Base-by-base conservation (phyloP, 2,113 vertebrate species). In the Bubo blakistoni region DNA sequence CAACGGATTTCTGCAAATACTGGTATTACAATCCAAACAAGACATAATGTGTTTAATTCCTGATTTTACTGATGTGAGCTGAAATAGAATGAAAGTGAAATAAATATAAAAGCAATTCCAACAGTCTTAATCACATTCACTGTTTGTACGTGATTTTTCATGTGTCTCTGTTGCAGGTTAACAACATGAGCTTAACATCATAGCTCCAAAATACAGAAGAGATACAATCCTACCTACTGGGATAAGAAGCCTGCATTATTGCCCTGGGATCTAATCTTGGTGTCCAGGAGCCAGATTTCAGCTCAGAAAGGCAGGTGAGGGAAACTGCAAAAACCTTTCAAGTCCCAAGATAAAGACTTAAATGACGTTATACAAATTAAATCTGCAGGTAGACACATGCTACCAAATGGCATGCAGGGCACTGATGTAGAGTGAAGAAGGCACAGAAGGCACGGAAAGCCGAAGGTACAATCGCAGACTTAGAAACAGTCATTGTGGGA, bases 391-490 rank as follows among this genome's bases (percentile, higher is more conserved):
- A 61, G 54, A 13, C 30, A 57, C 82, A 8, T 20, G 32, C 57
- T 61, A 20, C 27, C 30, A 3, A 52, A 59, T 3, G 7, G 49
- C 5, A 4, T 16, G 20, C 5, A 13, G 26, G 78, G 36, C 47
- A 49, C 16, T 0, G 0, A n/a, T 0, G 1, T 1, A 71, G 25
- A 22, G 7, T 13, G 26, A 59, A 30, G 59, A 30, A 7, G 11
- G 46, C 58, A 40, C 16, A 44, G 59, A 22, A 42, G 40, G 40
- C 40, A 42, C 12, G 54, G 44, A 61, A 57, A 29, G n/a, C 30
- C 34, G 29, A 62, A 80, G 34, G 46, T 36, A 40, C 34, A 52
- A 26, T 18, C 24, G 15, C 25, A 80, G 67, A 20, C 22, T 30
- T 25, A 8, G 49, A 88, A 79, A 63, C 26, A 49, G 78, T 11